phyloP scores from a whole-genome alignment of 2,797 vertebrate genomes.

The Gymnodraco acuticeps region DNA sequence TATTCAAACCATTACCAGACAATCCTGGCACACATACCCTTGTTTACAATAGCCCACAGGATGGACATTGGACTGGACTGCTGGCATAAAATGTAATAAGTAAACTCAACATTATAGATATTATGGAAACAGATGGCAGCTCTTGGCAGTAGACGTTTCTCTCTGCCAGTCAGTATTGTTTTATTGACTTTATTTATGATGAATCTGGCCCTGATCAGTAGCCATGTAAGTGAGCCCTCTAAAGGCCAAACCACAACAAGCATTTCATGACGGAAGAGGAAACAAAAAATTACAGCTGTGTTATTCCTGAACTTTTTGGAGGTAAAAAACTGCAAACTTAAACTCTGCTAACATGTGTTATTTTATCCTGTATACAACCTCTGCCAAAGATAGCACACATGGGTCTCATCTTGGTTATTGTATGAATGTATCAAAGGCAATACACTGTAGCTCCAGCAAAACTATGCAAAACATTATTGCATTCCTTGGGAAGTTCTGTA shows the following conservation, averaged over 20 bases:
- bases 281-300: constrained; percentile 27
- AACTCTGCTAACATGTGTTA: neutral
- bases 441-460: too few species aligned
- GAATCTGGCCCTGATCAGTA: constrained; percentile 21
- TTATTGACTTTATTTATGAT: constrained; percentile 41
- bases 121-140: constrained; percentile 47
- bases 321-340: constrained; percentile 5
- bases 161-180: constrained; percentile 41
- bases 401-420: neutral
- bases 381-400: neutral
- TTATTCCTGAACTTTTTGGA: constrained; percentile 15
- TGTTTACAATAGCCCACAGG: constrained; percentile 35
- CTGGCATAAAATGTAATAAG: constrained; percentile 34
- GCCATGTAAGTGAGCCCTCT: constrained; percentile 66
- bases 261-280: constrained; percentile 26
- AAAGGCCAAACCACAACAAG: constrained; percentile 55
- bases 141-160: constrained; percentile 47
- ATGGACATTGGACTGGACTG: constrained; percentile 62
- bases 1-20: constrained; percentile 16
- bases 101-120: constrained; percentile 42
- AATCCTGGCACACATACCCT: constrained; percentile 2
- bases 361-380: neutral
- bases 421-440: too few species aligned
- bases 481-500: too few species aligned
- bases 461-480: too few species aligned